Conservation (phyloP, 2,113 vertebrate genomes). For the Colistium nudipinnis region DNA sequence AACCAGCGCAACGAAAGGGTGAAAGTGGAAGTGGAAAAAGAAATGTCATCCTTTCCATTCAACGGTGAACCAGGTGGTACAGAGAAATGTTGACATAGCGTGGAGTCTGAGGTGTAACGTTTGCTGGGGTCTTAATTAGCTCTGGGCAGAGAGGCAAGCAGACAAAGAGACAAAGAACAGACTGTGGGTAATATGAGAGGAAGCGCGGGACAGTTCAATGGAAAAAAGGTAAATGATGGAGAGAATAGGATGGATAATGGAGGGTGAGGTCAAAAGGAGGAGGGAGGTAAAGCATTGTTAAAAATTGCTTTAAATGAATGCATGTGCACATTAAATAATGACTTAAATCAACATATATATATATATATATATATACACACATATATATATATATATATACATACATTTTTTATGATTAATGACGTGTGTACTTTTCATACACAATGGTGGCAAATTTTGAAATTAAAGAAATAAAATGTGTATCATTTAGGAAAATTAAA, state of each 20-base stretch:
- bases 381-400: too few relatives aligned
- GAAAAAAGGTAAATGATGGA: slow-evolving; percentile 12
- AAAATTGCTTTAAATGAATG: background rate
- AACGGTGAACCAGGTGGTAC: too few relatives aligned
- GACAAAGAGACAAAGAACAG: background rate
- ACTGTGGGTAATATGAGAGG: slow-evolving; percentile 20
- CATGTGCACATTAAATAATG: background rate
- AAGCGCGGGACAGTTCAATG: background rate
- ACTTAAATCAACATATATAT: too few relatives aligned
- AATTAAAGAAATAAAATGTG: too few relatives aligned
- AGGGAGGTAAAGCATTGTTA: background rate
- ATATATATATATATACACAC: too few relatives aligned
- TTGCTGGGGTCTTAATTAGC: slow-evolving; percentile 25
- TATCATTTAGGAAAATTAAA: too few relatives aligned
- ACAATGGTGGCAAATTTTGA: too few relatives aligned
- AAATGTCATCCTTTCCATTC: background rate
- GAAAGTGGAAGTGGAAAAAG: slow-evolving; percentile 13
- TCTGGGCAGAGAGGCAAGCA: slow-evolving; percentile 23
- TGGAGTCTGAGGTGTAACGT: background rate
- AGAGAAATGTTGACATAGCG: too few relatives aligned
- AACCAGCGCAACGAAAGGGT: slow-evolving; percentile 21
- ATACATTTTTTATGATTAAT: too few relatives aligned
- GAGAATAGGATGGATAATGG: slow-evolving; percentile 4
- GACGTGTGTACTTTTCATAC: too few relatives aligned
- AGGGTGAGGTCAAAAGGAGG: background rate